phyloP scores from a whole-genome alignment of 2,797 vertebrate species.

The Chaetodon trifasciatus region DNA sequence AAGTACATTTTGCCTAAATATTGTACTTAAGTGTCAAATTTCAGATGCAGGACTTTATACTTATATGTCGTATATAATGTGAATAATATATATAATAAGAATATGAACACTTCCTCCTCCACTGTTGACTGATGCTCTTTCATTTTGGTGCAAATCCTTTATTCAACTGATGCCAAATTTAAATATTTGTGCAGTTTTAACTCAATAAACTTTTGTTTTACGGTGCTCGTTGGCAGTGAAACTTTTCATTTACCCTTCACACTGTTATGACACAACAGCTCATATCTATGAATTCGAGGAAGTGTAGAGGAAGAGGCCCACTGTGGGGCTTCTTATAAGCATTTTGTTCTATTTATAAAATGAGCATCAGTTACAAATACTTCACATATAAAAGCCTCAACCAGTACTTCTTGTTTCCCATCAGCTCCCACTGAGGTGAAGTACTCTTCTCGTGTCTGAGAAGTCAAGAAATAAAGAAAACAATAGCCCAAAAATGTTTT shows the following conservation, averaged over 20 bases:
- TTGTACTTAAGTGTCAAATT: no score
- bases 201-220: background rate
- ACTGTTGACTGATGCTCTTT: no score
- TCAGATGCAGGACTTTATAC: no score
- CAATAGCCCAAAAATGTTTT: conserved; percentile 71
- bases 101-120: no score
- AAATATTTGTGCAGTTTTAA: background rate
- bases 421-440: background rate
- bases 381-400: conserved; percentile 24
- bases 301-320: conserved; percentile 25
- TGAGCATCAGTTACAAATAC: conserved; percentile 24
- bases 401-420: background rate
- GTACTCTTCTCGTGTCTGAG: background rate
- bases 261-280: background rate
- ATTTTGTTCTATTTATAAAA: conserved; percentile 38
- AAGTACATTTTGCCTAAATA: no score
- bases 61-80: no score
- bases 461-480: conserved; percentile 31
- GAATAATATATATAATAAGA: no score
- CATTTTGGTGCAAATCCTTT: background rate
- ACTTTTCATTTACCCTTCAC: background rate
- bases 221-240: background rate
- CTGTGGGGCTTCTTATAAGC: background rate
- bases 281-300: conserved; percentile 34
- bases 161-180: background rate